A percentile compares a stretch with the other conserved stretches of the same genome.
phyloP scores from a whole-genome alignment of 2,113 vertebrate species.

The Epinephelus cyanopodus region DNA sequence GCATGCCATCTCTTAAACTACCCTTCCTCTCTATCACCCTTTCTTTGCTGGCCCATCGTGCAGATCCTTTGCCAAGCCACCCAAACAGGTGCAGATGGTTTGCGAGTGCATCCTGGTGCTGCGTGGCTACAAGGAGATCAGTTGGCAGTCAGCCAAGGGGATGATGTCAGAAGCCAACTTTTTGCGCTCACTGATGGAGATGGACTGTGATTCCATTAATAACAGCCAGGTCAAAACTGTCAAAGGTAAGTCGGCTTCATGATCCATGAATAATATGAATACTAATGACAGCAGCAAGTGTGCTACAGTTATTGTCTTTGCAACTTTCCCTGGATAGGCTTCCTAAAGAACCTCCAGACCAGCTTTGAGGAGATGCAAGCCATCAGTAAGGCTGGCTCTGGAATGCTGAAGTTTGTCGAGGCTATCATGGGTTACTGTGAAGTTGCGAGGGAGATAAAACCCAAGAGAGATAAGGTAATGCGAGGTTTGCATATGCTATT shows the following conservation, averaged over 20 bases:
- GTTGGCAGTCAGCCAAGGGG: constrained; percentile 93
- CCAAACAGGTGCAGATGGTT: constrained; percentile 93
- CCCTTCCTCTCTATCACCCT: neutral
- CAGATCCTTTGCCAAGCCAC: constrained; percentile 97
- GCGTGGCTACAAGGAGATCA: constrained; percentile 93
- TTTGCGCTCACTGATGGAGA: constrained; percentile 91
- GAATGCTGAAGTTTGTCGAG: constrained; percentile 97
- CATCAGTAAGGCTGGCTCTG: constrained; percentile 94
- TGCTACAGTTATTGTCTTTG: neutral
- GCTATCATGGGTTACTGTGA: constrained; percentile 96
- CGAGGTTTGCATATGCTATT: neutral
- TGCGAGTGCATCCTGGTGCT: constrained; percentile 97
- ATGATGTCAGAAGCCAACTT: constrained; percentile 99
- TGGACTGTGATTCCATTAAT: constrained; percentile 90
- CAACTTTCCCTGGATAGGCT: constrained; percentile 81
- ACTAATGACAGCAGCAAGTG: neutral
- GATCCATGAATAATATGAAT: neutral
- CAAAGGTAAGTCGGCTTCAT: constrained; percentile 81
- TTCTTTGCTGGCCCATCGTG: constrained; percentile 6
- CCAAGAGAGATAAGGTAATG: constrained; percentile 94
- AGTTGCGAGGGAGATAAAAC: constrained; percentile 92
- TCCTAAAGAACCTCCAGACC: constrained; percentile 91
- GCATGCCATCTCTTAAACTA: neutral
- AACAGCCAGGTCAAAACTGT: constrained; percentile 89
- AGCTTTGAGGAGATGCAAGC: constrained; percentile 92